These are phyloP conservation scores for Trochalopteron elliotii DNA, from an alignment of 2,113 vertebrate genomes.

Conservation along the genomic window DNA sequence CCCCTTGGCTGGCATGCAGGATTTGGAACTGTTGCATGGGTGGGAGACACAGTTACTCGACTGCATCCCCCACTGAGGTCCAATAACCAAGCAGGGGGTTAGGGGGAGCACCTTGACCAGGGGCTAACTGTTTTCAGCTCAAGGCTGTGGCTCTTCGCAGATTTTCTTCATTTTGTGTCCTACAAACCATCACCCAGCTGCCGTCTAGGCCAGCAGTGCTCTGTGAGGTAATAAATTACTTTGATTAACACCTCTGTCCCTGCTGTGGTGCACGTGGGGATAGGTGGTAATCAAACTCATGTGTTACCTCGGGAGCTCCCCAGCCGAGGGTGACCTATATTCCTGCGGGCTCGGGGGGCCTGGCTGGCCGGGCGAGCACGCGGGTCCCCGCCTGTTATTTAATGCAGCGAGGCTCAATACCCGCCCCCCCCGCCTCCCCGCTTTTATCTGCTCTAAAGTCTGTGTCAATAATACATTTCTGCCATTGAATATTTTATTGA, in stretches of 20 bases:
- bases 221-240: neutral
- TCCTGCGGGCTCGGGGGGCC: neutral
- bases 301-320: neutral
- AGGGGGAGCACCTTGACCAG: accelerated
- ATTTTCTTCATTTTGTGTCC: neutral
- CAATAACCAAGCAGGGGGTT: neutral
- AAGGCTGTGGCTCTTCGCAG: neutral
- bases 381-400: neutral
- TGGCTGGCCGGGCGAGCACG: accelerated
- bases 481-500: constrained; percentile 74
- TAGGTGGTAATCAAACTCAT: neutral
- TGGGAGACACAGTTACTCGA: neutral
- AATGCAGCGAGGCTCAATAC: neutral
- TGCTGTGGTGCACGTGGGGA: neutral
- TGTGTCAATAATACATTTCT: constrained; percentile 66
- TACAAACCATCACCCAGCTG: neutral
- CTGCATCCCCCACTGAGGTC: neutral
- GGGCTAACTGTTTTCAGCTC: neutral
- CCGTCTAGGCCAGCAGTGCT: neutral
- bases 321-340: neutral
- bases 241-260: neutral
- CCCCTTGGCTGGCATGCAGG: neutral
- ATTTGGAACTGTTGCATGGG: neutral
- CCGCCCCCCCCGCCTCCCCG: neutral
- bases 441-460: constrained; percentile 38